Evolutionary conservation across 1,140 invertebrate genomes (phyloP), one percentile per base, ranked within the genome.

Genomic region (Euura saliciscinereae): DNA sequence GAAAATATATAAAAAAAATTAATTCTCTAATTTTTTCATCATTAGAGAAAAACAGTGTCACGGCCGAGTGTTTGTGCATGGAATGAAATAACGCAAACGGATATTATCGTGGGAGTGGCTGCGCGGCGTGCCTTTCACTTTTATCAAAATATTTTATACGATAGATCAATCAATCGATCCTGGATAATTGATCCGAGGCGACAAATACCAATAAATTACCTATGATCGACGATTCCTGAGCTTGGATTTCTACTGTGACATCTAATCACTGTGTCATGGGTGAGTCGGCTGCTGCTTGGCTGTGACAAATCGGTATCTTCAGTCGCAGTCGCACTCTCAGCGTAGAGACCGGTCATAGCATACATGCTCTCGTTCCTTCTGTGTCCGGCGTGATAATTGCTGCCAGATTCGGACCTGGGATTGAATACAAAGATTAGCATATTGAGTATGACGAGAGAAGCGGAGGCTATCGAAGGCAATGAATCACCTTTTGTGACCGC

Each of bases 341-440:
- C 92, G 82, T 95, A 95, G 13, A 95, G 88, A n/a, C 94, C 94
- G 42, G 94, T 95, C 93, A 95, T 94, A 45, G 93, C 92, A 84
- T 95, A 95, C 93, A 94, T 94, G 77, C 93, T 94, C 84, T 95
- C 94, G 88, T 94, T 94, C 80, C 93, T 90, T 80, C 93, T 91
- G 82, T 90, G 89, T 2, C 89, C 90, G 64, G 85, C 77, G 73
- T 86, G 82, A 78, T 88, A 86, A 77, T 85, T 85, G 70, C 85
- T 85, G 42, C 83, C 88, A 5, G 86, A 87, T 75, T 87, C 85
- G 8, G 85, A 87, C 71, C 85, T 87, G 73, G 13, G 68, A 67
- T 64, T 59, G 51, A 6, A 59, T 11, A 59, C 10, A 11, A 59
- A 6, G 13, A 59, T 59, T n/a, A 59, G 13, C 8, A 59, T 11